These are phyloP conservation scores for Temnothorax rugatulus DNA, from an alignment of 2,888 invertebrate genomes.

Conservation along the genomic window DNA sequence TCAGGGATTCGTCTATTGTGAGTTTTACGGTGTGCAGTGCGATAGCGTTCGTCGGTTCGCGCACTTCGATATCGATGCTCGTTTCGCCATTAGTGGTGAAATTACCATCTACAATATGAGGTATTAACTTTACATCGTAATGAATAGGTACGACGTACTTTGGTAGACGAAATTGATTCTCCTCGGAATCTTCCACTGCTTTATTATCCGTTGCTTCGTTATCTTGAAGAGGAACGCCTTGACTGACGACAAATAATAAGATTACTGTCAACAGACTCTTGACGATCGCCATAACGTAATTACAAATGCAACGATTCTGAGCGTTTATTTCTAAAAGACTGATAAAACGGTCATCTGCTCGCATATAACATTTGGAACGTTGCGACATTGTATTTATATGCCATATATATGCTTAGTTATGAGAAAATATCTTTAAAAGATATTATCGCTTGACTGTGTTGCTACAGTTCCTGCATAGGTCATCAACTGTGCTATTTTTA, in stretches of 20 bases:
- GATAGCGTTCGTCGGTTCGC: constrained; percentile 53
- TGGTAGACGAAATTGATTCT: constrained; percentile 85
- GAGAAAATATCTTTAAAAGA: background rate
- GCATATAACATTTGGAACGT: background rate
- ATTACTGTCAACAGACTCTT: background rate
- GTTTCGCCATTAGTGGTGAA: constrained; percentile 71
- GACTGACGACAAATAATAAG: background rate
- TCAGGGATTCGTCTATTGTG: constrained; percentile 54
- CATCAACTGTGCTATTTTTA: background rate
- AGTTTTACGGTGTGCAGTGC: constrained; percentile 44
- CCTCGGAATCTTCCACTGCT: background rate
- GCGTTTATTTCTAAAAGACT: background rate
- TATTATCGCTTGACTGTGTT: background rate
- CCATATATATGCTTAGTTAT: background rate
- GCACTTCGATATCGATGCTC: constrained; percentile 62
- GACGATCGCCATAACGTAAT: background rate
- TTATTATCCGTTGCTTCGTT: background rate
- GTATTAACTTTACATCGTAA: constrained; percentile 87
- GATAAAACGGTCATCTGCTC: background rate
- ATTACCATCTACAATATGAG: constrained; percentile 85
- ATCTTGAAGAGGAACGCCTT: background rate
- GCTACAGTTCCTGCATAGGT: background rate
- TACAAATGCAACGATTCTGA: background rate
- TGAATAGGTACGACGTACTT: constrained; percentile 86
- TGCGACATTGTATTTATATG: background rate